Percentiles rank a stretch among this genome's conserved stretches.
Evolutionary conservation across 92 coral and sea anemone genomes (phyloP).

Genomic region (Phenganax stokvisi): DNA sequence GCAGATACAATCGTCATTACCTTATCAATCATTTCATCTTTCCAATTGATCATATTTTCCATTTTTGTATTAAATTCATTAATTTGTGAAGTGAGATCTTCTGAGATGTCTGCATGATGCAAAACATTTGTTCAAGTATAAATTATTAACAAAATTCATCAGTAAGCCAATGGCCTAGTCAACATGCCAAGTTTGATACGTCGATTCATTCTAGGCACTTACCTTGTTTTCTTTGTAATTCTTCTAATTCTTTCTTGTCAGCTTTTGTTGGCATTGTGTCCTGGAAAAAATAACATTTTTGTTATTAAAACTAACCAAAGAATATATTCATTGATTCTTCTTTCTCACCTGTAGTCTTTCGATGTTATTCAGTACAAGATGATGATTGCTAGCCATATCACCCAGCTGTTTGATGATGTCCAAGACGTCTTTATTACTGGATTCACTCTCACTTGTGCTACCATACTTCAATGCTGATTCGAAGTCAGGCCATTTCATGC

Average conservation of each 20-base stretch:
- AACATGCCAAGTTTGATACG: background rate
- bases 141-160: background rate
- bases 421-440: slow-evolving; percentile 64
- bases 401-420: slow-evolving; percentile 92
- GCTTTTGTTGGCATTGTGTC: slow-evolving; percentile 96
- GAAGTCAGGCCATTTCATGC: slow-evolving; percentile 96
- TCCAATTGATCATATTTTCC: slow-evolving; percentile 77
- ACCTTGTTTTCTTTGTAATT: slow-evolving; percentile 82
- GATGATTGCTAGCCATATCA: slow-evolving; percentile 71
- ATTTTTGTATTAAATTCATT: slow-evolving; percentile 64
- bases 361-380: slow-evolving; percentile 60
- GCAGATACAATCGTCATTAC: background rate
- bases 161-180: background rate
- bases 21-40: slow-evolving; percentile 66
- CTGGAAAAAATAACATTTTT: slow-evolving; percentile 32
- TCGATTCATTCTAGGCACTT: background rate
- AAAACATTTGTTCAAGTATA: background rate
- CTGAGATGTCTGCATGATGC: slow-evolving; percentile 67
- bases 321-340: background rate
- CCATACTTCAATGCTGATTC: slow-evolving; percentile 84
- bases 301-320: background rate
- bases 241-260: slow-evolving; percentile 77
- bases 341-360: slow-evolving; percentile 65
- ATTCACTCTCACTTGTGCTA: slow-evolving; percentile 54
- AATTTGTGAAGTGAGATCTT: slow-evolving; percentile 73